A percentile compares a stretch with the other conserved stretches of the same genome.
Evolutionary conservation across 2,113 vertebrate genomes (phyloP).

Genomic region (Felis chaus): DNA sequence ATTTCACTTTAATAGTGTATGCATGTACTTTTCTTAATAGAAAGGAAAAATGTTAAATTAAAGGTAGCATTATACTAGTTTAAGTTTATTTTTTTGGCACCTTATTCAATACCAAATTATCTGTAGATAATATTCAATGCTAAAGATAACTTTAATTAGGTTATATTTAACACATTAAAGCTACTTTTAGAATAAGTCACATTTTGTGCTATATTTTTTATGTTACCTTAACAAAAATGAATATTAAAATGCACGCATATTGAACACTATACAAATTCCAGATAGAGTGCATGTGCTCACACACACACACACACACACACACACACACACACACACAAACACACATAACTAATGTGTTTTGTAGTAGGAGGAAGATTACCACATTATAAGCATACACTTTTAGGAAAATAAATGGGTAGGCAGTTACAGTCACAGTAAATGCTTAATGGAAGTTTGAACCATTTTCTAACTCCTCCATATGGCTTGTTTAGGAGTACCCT

Average conservation of each 20-base stretch:
- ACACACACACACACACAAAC: neutral
- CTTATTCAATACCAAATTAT: conserved; percentile 21
- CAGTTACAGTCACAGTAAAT: neutral
- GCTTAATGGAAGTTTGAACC: neutral
- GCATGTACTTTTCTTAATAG: neutral
- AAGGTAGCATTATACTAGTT: neutral
- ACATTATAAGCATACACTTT: conserved; percentile 16
- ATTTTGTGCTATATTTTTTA: neutral
- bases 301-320: neutral
- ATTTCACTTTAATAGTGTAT: conserved; percentile 1
- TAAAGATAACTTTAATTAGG: conserved; percentile 47
- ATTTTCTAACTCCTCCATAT: conserved; percentile 35
- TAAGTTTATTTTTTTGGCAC: conserved; percentile 35
- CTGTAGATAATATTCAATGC: neutral
- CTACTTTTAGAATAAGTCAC: conserved; percentile 9
- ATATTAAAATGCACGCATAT: conserved; percentile 44
- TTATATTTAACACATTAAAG: conserved; percentile 35
- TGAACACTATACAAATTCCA: conserved; percentile 22
- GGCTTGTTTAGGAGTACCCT: conserved; percentile 52
- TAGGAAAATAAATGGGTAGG: neutral
- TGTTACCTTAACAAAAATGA: conserved; percentile 7
- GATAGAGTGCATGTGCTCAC: neutral
- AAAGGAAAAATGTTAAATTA: neutral
- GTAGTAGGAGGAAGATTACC: conserved; percentile 28
- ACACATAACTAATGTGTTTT: neutral